phyloP scores from a whole-genome alignment of 2,888 invertebrate species.

The Callimorpha dominula region DNA sequence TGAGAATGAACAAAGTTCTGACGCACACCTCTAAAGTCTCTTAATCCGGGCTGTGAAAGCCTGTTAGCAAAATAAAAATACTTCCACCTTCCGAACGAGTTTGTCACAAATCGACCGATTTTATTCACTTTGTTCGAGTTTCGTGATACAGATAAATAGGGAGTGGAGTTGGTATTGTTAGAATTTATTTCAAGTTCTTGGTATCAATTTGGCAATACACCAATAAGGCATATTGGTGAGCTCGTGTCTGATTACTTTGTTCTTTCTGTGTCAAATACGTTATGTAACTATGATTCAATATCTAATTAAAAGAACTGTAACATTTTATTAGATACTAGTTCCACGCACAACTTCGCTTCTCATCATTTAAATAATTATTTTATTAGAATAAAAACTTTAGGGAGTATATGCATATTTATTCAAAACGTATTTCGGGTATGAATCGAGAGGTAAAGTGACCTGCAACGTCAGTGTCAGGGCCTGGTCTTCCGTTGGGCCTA shows the following conservation, averaged over 20 bases:
- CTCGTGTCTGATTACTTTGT: not conserved
- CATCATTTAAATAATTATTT: no score
- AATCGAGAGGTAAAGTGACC: no score
- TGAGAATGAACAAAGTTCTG: slow-evolving; percentile 12
- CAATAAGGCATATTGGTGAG: not conserved
- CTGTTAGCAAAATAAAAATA: slow-evolving; percentile 33
- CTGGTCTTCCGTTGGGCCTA: no score
- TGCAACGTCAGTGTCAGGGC: no score
- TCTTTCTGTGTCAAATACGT: not conserved
- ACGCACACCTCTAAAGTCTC: slow-evolving; percentile 13
- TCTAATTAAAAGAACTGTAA: not conserved
- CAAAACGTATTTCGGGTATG: no score
- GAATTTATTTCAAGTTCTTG: slow-evolving; percentile 8
- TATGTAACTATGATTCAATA: not conserved
- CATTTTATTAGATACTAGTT: no score
- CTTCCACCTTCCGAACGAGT: slow-evolving; percentile 27
- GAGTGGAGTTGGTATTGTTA: slow-evolving; percentile 1
- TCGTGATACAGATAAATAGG: slow-evolving; percentile 24
- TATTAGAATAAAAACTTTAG: no score
- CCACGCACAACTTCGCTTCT: no score
- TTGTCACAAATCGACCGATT: slow-evolving; percentile 48
- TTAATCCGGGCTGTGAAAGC: slow-evolving; percentile 7
- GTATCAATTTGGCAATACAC: slow-evolving; percentile 8
- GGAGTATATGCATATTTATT: no score
- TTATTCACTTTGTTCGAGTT: slow-evolving; percentile 45